Evolutionary conservation across 2,113 vertebrate species (phyloP).

Genomic region (Scomber japonicus): DNA sequence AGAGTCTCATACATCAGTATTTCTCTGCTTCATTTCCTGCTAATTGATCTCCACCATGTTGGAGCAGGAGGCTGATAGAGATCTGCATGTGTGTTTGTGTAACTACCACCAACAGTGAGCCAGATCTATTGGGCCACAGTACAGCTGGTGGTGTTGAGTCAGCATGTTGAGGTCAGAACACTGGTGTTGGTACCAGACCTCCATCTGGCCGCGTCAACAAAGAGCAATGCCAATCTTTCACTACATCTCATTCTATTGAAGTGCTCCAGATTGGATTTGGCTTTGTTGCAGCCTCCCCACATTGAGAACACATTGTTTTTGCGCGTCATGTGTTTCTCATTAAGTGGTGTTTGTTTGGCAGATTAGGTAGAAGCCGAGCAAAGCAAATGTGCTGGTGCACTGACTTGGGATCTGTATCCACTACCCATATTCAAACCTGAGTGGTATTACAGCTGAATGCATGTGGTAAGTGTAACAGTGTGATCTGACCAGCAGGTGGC

Average conservation of each 20-base stretch:
- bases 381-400: neutral
- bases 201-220: slow-evolving; percentile 51
- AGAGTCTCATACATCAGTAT: slow-evolving; percentile 40
- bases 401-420: neutral
- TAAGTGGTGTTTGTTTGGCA: slow-evolving; percentile 37
- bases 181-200: slow-evolving; percentile 63
- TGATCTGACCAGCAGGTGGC: slow-evolving; percentile 74
- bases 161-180: slow-evolving; percentile 66
- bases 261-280: slow-evolving; percentile 34
- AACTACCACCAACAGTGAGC: slow-evolving; percentile 33
- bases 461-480: slow-evolving; percentile 35
- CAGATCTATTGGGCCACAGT: slow-evolving; percentile 55
- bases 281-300: slow-evolving; percentile 15
- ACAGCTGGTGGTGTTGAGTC: slow-evolving; percentile 59
- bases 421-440: neutral
- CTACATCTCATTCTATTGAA: slow-evolving; percentile 51
- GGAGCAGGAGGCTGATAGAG: slow-evolving; percentile 56
- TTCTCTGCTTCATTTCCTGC: slow-evolving; percentile 71
- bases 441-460: neutral
- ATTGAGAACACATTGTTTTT: slow-evolving; percentile 46
- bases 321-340: slow-evolving; percentile 47
- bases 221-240: slow-evolving; percentile 41
- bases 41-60: slow-evolving; percentile 67
- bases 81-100: slow-evolving; percentile 54
- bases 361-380: slow-evolving; percentile 4